These are phyloP conservation scores for Gonioctena quinquepunctata DNA, from an alignment of 1,140 invertebrate genomes.

Conservation along the genomic window DNA sequence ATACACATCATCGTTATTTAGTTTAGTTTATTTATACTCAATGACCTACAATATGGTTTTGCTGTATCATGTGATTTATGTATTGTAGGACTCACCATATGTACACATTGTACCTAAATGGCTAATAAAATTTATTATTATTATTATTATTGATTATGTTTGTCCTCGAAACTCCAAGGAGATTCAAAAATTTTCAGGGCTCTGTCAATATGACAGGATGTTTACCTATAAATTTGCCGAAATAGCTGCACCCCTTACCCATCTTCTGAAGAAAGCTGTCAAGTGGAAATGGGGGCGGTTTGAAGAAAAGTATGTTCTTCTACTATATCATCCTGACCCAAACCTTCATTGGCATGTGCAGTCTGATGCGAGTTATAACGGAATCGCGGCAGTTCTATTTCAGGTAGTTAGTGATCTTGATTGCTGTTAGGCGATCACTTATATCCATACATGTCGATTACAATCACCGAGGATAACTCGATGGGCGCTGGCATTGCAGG, in stretches of 20 bases:
- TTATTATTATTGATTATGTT: too few relatives aligned
- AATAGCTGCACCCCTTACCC: not conserved
- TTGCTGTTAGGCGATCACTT: not conserved
- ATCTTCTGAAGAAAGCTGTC: not conserved
- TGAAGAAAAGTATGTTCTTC: slow-evolving; percentile 7
- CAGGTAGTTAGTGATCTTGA: not conserved
- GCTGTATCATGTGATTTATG: too few relatives aligned
- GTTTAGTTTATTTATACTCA: too few relatives aligned
- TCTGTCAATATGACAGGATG: slow-evolving; percentile 27
- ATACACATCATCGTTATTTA: too few relatives aligned
- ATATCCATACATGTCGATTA: not conserved
- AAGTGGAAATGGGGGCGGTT: slow-evolving; percentile 6
- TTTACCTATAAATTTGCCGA: slow-evolving; percentile 27
- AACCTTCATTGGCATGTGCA: not conserved
- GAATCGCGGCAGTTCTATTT: not conserved
- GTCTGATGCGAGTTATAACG: not conserved
- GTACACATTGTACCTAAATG: too few relatives aligned
- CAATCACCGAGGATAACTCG: not conserved
- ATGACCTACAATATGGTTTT: too few relatives aligned
- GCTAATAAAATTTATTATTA: too few relatives aligned
- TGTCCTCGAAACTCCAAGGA: too few relatives aligned
- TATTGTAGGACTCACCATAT: too few relatives aligned
- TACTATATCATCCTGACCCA: not conserved
- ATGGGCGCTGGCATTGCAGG: not conserved
- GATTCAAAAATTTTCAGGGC: slow-evolving; percentile 32